Conservation (phyloP, 2,888 invertebrate genomes). For the Pseudeuparius sepicola region DNA sequence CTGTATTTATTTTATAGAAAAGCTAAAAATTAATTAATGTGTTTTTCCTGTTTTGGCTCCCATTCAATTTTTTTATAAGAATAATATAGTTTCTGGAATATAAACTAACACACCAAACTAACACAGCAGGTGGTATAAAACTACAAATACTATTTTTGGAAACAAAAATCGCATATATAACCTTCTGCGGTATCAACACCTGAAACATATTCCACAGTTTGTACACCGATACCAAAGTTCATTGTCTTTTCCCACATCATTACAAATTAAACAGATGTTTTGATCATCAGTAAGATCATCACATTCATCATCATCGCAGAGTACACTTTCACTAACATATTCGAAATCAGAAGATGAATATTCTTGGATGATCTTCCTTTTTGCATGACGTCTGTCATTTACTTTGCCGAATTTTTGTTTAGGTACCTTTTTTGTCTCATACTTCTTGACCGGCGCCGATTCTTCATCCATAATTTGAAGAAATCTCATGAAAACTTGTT, state of each 20-base stretch:
- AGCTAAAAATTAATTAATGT: too few relatives aligned
- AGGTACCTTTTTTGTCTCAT: too few relatives aligned
- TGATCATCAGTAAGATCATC: slow-evolving; percentile 1
- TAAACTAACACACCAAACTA: too few relatives aligned
- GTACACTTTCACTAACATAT: not conserved
- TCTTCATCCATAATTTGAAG: too few relatives aligned
- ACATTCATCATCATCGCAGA: slow-evolving; percentile 2
- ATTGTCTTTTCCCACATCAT: slow-evolving; percentile 1
- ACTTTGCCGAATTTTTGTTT: not conserved
- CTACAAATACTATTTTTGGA: too few relatives aligned
- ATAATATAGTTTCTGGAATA: too few relatives aligned
- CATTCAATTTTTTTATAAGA: too few relatives aligned
- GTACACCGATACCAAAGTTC: slow-evolving; percentile 2
- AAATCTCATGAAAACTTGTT: too few relatives aligned
- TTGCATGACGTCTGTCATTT: not conserved
- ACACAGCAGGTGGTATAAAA: too few relatives aligned
- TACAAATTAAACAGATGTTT: not conserved
- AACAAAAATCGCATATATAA: slow-evolving; percentile 1
- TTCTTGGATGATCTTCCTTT: not conserved
- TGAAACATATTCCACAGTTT: slow-evolving; percentile 1
- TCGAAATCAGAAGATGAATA: not conserved
- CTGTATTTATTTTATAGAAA: too few relatives aligned
- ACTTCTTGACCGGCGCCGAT: too few relatives aligned
- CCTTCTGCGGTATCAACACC: not conserved
- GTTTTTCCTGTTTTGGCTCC: too few relatives aligned